These are phyloP conservation scores for Muschampia plurimacula DNA, from an alignment of 2,888 invertebrate genomes.

Conservation along the genomic window DNA sequence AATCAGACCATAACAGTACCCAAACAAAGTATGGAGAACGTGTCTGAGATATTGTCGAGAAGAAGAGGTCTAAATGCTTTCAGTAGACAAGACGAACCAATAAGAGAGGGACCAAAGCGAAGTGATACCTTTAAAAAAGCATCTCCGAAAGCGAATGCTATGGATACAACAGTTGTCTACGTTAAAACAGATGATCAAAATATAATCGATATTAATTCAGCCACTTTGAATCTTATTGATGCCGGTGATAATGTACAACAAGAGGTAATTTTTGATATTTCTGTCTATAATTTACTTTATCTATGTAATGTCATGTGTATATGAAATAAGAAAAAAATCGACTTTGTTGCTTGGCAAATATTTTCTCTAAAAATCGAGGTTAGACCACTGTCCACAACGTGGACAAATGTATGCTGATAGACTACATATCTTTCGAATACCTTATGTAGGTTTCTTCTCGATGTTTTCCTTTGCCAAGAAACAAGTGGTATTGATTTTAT, in stretches of 20 bases:
- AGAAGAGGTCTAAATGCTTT: slow-evolving; percentile 68
- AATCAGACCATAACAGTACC: slow-evolving; percentile 79
- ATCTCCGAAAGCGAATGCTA: slow-evolving; percentile 62
- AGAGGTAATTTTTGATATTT: slow-evolving; percentile 56
- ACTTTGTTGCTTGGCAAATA: too few species aligned
- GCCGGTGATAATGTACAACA: slow-evolving; percentile 62
- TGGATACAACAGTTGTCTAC: slow-evolving; percentile 73
- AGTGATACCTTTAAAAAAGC: slow-evolving; percentile 75
- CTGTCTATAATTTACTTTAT: too few species aligned
- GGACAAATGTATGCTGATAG: too few species aligned
- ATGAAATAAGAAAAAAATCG: too few species aligned
- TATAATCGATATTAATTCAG: slow-evolving; percentile 79
- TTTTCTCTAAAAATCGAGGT: too few species aligned
- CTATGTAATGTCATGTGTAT: too few species aligned
- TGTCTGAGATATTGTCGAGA: slow-evolving; percentile 72
- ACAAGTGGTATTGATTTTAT: too few species aligned
- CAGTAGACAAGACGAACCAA: slow-evolving; percentile 63
- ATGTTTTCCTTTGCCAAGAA: too few species aligned
- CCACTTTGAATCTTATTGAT: slow-evolving; percentile 74
- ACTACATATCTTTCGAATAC: too few species aligned
- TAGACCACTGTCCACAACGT: too few species aligned
- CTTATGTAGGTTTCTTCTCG: too few species aligned
- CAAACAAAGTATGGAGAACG: slow-evolving; percentile 74
- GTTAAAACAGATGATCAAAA: slow-evolving; percentile 66
- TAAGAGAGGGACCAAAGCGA: slow-evolving; percentile 68